These are phyloP conservation scores for Apodemus speciosus DNA, from an alignment of 2,113 vertebrate species.

Conservation along the genomic window DNA sequence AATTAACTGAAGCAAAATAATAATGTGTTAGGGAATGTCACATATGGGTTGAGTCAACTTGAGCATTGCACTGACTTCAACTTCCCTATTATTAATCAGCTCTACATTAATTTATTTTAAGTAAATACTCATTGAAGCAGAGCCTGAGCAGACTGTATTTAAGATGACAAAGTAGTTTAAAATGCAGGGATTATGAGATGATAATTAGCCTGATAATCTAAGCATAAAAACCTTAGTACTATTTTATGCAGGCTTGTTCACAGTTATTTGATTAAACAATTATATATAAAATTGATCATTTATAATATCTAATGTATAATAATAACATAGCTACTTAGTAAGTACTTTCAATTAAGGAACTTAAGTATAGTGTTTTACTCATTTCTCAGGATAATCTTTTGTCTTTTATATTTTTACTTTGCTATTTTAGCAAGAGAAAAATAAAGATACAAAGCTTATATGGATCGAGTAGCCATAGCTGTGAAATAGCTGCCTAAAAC, in stretches of 20 bases:
- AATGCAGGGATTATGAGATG: background rate
- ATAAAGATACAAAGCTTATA: background rate
- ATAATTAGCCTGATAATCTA: slow-evolving; percentile 34
- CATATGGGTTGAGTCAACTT: background rate
- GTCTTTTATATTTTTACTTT: background rate
- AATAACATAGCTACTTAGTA: background rate
- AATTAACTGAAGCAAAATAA: background rate
- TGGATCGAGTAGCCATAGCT: background rate
- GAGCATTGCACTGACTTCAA: background rate
- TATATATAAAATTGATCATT: background rate
- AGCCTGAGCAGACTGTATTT: background rate
- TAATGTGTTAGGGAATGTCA: background rate
- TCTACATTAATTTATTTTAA: slow-evolving; percentile 17
- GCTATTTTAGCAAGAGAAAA: slow-evolving; percentile 17
- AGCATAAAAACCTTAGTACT: background rate
- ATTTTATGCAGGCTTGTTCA: background rate
- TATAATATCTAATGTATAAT: slow-evolving; percentile 30
- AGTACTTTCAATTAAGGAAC: background rate
- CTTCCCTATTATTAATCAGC: background rate
- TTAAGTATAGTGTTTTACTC: background rate
- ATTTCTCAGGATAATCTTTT: background rate
- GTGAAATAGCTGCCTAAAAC: slow-evolving; percentile 3
- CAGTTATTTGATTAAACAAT: slow-evolving; percentile 35
- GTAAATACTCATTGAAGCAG: background rate
- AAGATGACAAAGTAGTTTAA: slow-evolving; percentile 32